phyloP scores from a whole-genome alignment of 2,888 invertebrate species.

The Pseudococcus viburni region DNA sequence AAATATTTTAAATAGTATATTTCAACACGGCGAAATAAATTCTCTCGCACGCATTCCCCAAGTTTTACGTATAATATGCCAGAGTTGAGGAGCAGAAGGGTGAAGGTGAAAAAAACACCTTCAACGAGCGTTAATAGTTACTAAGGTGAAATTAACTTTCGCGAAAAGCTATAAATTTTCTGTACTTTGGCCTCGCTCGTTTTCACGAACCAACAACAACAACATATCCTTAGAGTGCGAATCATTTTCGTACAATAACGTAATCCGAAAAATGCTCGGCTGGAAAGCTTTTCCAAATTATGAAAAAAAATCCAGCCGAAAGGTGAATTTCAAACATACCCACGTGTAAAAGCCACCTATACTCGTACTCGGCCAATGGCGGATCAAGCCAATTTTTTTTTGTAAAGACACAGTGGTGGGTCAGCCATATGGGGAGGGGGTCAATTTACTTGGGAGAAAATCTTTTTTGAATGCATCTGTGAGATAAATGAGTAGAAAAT shows the following conservation, averaged over 20 bases:
- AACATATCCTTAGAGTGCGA: neutral
- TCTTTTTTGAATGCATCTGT: no score
- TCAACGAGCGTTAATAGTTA: conserved; percentile 49
- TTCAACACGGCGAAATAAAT: conserved; percentile 26
- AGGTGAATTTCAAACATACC: no score
- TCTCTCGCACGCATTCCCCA: conserved; percentile 2
- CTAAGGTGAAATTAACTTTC: conserved; percentile 49
- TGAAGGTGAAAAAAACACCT: neutral
- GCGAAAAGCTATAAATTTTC: conserved; percentile 41
- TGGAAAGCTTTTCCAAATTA: neutral
- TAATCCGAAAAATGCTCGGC: conserved; percentile 2
- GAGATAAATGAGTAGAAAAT: no score
- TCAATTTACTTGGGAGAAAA: no score
- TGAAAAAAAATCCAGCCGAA: no score
- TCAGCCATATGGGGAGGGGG: no score
- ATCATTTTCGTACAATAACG: neutral
- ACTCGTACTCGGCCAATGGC: no score
- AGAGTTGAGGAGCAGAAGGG: neutral
- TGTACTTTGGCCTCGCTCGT: neutral
- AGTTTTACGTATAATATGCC: neutral
- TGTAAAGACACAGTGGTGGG: no score
- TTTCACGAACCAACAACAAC: neutral
- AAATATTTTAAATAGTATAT: conserved; percentile 42
- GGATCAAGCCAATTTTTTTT: no score
- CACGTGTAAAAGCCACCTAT: no score